A percentile compares a stretch with the other conserved stretches of the same genome.
Evolutionary conservation across 1,140 invertebrate species (phyloP).

Genomic region (Drosophila sulfurigaster): DNA sequence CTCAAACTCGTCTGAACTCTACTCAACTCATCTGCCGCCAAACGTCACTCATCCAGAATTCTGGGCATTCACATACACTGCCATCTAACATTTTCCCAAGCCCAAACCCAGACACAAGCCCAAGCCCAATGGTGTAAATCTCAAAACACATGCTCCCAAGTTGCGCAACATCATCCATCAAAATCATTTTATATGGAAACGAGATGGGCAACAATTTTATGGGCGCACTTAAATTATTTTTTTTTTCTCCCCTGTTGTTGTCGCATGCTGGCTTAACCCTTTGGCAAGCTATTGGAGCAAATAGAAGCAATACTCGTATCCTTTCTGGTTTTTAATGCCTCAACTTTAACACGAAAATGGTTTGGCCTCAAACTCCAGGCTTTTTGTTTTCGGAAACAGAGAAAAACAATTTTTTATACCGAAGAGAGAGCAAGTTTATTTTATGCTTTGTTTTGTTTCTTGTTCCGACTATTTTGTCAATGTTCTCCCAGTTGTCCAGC

Average conservation of each 20-base stretch:
- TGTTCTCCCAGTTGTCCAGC: slow-evolving; percentile 24
- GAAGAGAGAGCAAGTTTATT: slow-evolving; percentile 43
- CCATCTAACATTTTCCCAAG: slow-evolving; percentile 30
- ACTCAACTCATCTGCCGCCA: slow-evolving; percentile 37
- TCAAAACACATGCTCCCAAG: slow-evolving; percentile 77
- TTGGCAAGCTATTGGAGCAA: slow-evolving; percentile 38
- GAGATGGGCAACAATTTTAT: slow-evolving; percentile 69
- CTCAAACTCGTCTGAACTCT: slow-evolving; percentile 12
- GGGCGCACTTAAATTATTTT: slow-evolving; percentile 41
- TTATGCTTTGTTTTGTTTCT: slow-evolving; percentile 29
- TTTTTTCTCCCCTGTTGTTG: slow-evolving; percentile 1
- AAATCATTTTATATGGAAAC: slow-evolving; percentile 80
- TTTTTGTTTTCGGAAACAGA: slow-evolving; percentile 40
- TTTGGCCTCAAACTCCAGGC: slow-evolving; percentile 45
- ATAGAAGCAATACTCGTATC: background rate
- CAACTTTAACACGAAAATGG: slow-evolving; percentile 62
- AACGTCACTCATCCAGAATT: slow-evolving; percentile 26
- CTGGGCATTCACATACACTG: slow-evolving; percentile 28
- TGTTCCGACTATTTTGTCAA: slow-evolving; percentile 20
- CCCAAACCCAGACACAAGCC: background rate
- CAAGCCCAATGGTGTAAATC: slow-evolving; percentile 55
- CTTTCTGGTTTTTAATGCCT: slow-evolving; percentile 60
- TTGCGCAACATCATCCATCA: slow-evolving; percentile 81
- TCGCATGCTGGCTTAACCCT: slow-evolving; percentile 55
- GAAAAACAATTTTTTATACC: slow-evolving; percentile 43